phyloP scores from a whole-genome alignment of 2,797 vertebrate species.

The Molothrus ater region DNA sequence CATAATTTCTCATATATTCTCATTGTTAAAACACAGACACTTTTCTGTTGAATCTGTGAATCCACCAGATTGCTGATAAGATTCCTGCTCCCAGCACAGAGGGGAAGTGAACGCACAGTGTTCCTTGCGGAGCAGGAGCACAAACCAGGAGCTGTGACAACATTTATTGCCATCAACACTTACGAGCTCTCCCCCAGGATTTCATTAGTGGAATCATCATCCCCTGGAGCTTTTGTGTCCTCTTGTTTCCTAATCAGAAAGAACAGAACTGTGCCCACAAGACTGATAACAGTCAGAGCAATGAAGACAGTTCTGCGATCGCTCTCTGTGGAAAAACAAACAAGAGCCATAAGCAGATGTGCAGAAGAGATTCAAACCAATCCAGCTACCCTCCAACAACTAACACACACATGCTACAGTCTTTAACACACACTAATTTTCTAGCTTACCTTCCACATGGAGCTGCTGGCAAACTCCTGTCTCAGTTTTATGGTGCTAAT shows the following conservation, averaged over 20 bases:
- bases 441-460: not conserved
- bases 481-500: conserved; percentile 28
- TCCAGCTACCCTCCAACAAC: not conserved
- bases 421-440: not conserved
- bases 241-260: conserved; percentile 91
- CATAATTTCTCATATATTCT: not conserved
- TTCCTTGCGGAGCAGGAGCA: not conserved
- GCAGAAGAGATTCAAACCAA: not conserved
- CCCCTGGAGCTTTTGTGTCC: conserved; percentile 67
- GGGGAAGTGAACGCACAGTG: not conserved
- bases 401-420: not conserved
- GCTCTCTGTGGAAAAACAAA: conserved; percentile 79
- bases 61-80: not conserved
- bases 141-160: not conserved
- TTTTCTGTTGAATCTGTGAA: not conserved
- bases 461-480: conserved; percentile 24
- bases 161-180: conserved; percentile 38
- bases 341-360: not conserved
- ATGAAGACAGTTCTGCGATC: conserved; percentile 95
- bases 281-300: conserved; percentile 93
- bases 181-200: conserved; percentile 70
- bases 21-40: not conserved
- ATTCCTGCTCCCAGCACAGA: not conserved
- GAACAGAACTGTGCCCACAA: conserved; percentile 94
- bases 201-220: conserved; percentile 71